Evolutionary conservation across 2,797 vertebrate genomes (phyloP).

Genomic region (Salarias fasciatus): DNA sequence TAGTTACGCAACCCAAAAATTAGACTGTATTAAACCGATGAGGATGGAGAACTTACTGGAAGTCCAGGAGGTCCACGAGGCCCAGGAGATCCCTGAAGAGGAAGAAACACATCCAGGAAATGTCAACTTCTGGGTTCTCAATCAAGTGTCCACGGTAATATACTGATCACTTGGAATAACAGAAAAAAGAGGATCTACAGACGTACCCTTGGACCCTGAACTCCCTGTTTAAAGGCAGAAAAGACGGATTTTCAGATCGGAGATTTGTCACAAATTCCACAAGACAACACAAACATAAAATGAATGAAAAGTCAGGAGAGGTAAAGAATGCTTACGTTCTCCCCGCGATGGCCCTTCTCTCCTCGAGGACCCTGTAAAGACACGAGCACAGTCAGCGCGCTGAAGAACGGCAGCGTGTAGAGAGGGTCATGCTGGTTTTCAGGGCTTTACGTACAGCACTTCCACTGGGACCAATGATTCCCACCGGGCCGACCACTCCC

Average conservation of each 20-base stretch:
- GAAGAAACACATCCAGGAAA: conserved; percentile 22
- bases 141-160: conserved; percentile 6
- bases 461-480: conserved; percentile 90
- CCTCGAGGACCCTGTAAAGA: conserved; percentile 89
- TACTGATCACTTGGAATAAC: conserved; percentile 4
- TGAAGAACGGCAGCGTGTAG: conserved; percentile 4
- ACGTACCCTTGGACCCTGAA: conserved; percentile 92
- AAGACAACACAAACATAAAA: conserved; percentile 14
- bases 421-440: conserved; percentile 1
- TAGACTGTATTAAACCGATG: conserved; percentile 10
- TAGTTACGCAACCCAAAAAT: conserved; percentile 2
- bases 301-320: neutral
- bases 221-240: conserved; percentile 83
- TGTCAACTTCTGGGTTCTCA: conserved; percentile 12
- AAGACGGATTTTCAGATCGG: conserved; percentile 26
- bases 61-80: conserved; percentile 90
- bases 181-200: conserved; percentile 9
- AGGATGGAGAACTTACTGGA: conserved; percentile 83
- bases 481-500: conserved; percentile 88
- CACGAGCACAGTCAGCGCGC: conserved; percentile 30
- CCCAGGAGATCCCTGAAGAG: conserved; percentile 90
- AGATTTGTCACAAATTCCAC: neutral
- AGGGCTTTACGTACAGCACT: conserved; percentile 83
- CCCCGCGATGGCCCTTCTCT: conserved; percentile 90
- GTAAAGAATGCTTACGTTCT: conserved; percentile 82